These are phyloP conservation scores for Spisula subtruncata DNA, from an alignment of 2,888 invertebrate species.

Conservation along the genomic window DNA sequence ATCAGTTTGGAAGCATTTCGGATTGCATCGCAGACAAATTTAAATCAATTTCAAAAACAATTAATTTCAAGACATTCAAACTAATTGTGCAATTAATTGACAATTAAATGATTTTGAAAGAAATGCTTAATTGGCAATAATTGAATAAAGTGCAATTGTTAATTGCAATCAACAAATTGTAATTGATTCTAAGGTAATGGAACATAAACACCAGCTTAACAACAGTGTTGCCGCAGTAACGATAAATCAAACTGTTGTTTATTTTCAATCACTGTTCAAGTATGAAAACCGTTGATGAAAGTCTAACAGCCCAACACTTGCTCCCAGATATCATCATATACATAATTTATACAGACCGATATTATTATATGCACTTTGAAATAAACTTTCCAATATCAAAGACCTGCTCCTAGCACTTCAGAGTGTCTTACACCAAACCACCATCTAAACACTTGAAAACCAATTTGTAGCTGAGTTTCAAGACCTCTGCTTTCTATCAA, in stretches of 20 bases:
- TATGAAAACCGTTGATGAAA: not conserved
- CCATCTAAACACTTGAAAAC: slow-evolving; percentile 40
- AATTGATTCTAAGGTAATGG: not conserved
- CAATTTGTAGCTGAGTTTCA: slow-evolving; percentile 39
- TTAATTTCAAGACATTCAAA: not conserved
- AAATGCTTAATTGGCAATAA: slow-evolving; percentile 10
- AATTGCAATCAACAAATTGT: slow-evolving; percentile 6
- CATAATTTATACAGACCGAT: slow-evolving; percentile 9
- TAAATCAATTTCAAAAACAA: not conserved
- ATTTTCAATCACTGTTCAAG: not conserved
- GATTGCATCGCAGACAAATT: not conserved
- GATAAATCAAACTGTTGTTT: not conserved
- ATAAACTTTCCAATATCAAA: not conserved
- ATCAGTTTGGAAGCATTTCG: not conserved
- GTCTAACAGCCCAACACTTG: not conserved
- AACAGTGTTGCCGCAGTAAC: not conserved
- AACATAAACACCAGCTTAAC: not conserved
- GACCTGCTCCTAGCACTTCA: not conserved
- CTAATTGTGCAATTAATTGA: not conserved
- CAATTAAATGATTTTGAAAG: not conserved
- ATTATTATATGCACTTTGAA: not conserved
- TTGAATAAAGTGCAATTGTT: slow-evolving; percentile 1
- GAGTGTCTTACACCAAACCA: not conserved
- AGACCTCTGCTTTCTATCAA: slow-evolving; percentile 42
- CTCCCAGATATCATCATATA: not conserved